A percentile compares a stretch with the other conserved stretches of the same genome.
These are phyloP conservation scores for Andrena marginata DNA, from an alignment of 2,888 invertebrate species.

Conservation along the genomic window DNA sequence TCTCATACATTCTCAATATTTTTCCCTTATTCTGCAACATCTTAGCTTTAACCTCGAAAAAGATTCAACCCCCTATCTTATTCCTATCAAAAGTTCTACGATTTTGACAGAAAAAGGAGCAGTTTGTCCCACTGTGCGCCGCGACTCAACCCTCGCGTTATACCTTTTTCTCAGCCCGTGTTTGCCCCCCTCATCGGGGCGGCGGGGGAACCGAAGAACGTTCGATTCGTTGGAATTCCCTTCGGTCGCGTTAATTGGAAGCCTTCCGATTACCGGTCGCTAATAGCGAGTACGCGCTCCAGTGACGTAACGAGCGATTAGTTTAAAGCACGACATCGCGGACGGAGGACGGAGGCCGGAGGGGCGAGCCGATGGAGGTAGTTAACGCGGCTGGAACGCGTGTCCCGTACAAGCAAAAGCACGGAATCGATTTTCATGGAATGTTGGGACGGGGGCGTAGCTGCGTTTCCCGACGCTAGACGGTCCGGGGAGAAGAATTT, in stretches of 20 bases:
- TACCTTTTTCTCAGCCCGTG: constrained; percentile 27
- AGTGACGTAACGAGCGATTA: constrained; percentile 34
- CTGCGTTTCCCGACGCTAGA: constrained; percentile 47
- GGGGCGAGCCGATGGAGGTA: constrained; percentile 22
- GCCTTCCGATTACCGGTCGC: constrained; percentile 9
- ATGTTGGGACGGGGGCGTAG: constrained; percentile 44
- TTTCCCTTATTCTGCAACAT: too few species aligned
- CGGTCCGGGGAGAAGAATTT: constrained; percentile 64
- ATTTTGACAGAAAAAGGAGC: too few species aligned
- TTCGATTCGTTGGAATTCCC: neutral
- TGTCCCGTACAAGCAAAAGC: constrained; percentile 31
- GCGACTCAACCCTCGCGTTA: neutral
- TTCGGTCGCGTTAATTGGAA: constrained; percentile 3
- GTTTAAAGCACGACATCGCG: neutral
- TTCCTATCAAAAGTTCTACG: too few species aligned
- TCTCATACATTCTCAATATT: too few species aligned
- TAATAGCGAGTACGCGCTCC: constrained; percentile 21
- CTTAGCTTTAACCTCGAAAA: too few species aligned
- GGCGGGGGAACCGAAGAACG: neutral
- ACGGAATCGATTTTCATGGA: constrained; percentile 66
- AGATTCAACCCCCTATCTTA: too few species aligned
- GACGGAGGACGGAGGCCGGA: constrained; percentile 2
- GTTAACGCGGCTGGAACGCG: constrained; percentile 53
- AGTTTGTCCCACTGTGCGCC: neutral
- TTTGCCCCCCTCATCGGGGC: neutral